Evolutionary conservation across 2,113 vertebrate species (phyloP).

Genomic region (Telmatochromis sp.): DNA sequence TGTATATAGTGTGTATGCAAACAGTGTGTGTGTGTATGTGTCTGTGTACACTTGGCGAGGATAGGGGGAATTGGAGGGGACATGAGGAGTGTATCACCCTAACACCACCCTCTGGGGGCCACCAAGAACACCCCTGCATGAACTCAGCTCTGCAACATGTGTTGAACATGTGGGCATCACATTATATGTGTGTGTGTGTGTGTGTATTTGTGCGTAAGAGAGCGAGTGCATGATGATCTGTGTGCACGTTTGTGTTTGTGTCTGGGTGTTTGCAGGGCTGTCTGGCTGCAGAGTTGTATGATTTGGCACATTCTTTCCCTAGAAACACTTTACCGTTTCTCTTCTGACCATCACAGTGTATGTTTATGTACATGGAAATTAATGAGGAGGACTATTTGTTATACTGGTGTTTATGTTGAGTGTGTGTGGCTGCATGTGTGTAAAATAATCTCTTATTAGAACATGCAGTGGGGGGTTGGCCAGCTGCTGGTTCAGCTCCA

Average conservation of each 20-base stretch:
- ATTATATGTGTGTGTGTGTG: not conserved
- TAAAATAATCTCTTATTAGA: conserved; percentile 49
- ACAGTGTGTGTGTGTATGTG: not conserved
- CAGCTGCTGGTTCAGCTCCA: conserved; percentile 55
- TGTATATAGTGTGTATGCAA: not conserved
- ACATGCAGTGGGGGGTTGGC: conserved; percentile 51
- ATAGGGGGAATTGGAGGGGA: not conserved
- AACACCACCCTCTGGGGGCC: conserved; percentile 34
- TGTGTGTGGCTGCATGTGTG: conserved; percentile 20
- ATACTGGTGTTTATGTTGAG: conserved; percentile 26
- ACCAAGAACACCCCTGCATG: conserved; percentile 44
- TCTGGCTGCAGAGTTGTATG: conserved; percentile 7
- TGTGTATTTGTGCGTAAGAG: not conserved
- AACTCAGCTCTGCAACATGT: conserved; percentile 58
- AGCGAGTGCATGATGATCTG: not conserved
- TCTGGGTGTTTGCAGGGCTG: not conserved
- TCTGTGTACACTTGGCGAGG: not conserved
- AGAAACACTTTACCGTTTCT: not conserved
- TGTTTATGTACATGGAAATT: conserved; percentile 48
- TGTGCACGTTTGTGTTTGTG: not conserved
- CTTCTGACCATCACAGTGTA: not conserved
- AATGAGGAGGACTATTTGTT: conserved; percentile 45
- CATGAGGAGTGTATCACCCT: conserved; percentile 14
- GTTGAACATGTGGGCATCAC: conserved; percentile 59
- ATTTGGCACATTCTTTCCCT: conserved; percentile 20